phyloP scores from a whole-genome alignment of 2,797 vertebrate genomes.

The Podargus strigoides region DNA sequence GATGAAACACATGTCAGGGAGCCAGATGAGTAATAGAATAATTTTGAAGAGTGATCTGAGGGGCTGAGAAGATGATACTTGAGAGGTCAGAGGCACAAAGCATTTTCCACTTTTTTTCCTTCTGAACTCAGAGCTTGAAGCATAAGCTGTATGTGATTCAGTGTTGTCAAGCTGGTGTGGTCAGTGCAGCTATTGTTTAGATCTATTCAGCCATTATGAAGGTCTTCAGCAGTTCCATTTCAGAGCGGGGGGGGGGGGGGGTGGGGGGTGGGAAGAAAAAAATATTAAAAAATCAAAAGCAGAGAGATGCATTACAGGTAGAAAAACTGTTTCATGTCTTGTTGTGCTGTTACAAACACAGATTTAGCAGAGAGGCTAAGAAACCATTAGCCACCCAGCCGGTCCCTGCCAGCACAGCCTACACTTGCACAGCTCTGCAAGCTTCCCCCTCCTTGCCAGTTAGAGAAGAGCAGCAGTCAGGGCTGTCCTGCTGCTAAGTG shows the following conservation, averaged over 20 bases:
- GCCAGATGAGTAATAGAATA: background rate
- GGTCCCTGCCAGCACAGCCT: background rate
- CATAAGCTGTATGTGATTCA: background rate
- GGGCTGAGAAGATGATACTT: constrained; percentile 16
- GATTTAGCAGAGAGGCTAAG: background rate
- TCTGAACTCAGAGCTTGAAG: background rate
- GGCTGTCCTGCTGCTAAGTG: background rate
- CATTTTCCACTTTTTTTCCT: constrained; percentile 21
- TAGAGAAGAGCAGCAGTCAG: background rate
- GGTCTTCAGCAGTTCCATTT: background rate
- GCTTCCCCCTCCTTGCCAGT: background rate
- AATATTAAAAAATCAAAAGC: background rate
- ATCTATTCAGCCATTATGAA: background rate
- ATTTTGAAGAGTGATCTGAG: constrained; percentile 25
- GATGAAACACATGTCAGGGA: constrained; percentile 36
- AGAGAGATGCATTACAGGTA: background rate
- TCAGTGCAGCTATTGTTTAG: background rate
- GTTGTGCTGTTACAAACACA: background rate
- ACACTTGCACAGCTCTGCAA: background rate
- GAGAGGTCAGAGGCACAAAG: constrained; percentile 10
- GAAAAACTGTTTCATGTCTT: background rate
- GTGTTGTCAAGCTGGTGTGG: background rate
- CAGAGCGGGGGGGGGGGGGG: background rate
- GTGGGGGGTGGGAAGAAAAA: too few species aligned
- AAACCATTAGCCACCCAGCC: background rate